These are phyloP conservation scores for Umimayanthus kanabou DNA, from an alignment of 92 coral and sea anemone genomes.

Conservation along the genomic window DNA sequence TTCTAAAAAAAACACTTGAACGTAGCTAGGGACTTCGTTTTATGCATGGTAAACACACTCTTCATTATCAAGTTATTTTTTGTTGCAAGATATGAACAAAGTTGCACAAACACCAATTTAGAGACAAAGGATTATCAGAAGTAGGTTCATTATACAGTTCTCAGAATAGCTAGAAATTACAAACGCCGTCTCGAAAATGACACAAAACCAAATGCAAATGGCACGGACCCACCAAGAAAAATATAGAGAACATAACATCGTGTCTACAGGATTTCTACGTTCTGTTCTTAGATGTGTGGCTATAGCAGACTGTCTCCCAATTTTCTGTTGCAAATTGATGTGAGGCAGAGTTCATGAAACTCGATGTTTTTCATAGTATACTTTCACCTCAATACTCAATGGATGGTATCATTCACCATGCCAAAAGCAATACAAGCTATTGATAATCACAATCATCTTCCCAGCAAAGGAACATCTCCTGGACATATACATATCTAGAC, in stretches of 20 bases:
- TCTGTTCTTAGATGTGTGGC: neutral
- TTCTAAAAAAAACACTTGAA: no score
- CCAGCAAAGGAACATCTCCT: neutral
- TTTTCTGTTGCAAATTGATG: neutral
- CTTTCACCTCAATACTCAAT: no score
- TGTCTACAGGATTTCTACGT: no score
- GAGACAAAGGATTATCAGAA: neutral
- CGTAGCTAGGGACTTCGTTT: no score
- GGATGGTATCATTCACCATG: no score
- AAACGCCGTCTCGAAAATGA: neutral
- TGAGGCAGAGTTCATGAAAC: neutral
- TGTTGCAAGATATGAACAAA: neutral
- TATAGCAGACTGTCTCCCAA: neutral
- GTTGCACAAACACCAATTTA: neutral
- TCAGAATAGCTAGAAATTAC: no score
- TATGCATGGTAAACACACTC: neutral
- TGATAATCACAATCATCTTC: neutral
- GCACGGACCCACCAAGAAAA: no score
- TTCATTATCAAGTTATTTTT: neutral
- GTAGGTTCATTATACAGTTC: neutral
- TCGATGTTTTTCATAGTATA: neutral
- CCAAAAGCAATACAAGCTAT: no score
- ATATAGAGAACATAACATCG: neutral
- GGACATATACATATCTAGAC: no score
- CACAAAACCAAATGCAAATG: neutral